phyloP scores from a whole-genome alignment of 2,888 invertebrate species.

The Dendrolimus houi region DNA sequence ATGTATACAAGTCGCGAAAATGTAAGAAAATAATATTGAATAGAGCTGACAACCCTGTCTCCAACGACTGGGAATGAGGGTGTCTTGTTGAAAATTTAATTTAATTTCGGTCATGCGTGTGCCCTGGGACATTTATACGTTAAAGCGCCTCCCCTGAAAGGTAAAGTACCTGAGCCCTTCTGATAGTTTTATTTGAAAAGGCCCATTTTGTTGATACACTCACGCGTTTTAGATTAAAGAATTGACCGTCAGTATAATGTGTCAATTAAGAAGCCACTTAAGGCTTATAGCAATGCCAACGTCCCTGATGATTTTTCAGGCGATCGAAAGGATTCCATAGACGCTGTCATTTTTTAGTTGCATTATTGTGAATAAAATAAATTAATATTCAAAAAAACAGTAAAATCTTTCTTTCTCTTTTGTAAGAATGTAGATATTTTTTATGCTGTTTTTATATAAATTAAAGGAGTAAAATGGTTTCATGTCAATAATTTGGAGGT shows the following conservation, averaged over 20 bases:
- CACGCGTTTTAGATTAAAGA: neutral
- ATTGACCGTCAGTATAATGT: neutral
- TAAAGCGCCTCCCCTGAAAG: neutral
- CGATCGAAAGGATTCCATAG: too few species aligned
- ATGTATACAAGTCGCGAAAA: too few species aligned
- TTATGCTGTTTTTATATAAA: too few species aligned
- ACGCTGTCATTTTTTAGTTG: too few species aligned
- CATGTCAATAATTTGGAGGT: too few species aligned
- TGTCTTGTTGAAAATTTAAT: conserved; percentile 3
- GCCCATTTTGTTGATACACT: neutral
- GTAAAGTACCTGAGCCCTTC: neutral
- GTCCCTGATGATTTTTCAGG: neutral
- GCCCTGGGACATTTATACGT: neutral
- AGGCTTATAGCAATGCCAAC: neutral
- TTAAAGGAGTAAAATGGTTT: too few species aligned
- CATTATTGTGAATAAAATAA: too few species aligned
- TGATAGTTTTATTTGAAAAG: neutral
- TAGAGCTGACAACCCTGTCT: neutral
- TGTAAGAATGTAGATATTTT: too few species aligned
- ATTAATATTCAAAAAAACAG: too few species aligned
- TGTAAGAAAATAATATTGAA: neutral
- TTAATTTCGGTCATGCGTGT: conserved; percentile 3
- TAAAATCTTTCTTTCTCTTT: too few species aligned
- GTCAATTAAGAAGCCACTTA: neutral
- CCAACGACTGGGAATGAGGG: neutral